A percentile compares a stretch with the other conserved stretches of the same genome.
Conservation (phyloP, 2,888 invertebrate genomes). For the Carterocephalus palaemon region DNA sequence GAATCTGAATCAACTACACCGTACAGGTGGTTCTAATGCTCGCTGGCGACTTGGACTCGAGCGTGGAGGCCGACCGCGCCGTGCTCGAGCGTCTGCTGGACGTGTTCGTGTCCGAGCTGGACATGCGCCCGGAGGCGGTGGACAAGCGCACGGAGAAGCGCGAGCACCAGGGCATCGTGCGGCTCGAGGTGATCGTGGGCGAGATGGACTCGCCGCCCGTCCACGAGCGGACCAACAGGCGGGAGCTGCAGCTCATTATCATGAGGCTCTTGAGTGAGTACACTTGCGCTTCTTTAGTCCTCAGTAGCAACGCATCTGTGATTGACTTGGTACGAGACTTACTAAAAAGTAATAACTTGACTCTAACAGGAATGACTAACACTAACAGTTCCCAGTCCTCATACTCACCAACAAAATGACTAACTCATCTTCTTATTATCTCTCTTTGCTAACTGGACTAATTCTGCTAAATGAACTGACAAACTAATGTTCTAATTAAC, state of each 20-base stretch:
- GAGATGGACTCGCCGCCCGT: slow-evolving; percentile 82
- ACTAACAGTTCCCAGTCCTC: too few relatives aligned
- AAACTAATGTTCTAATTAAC: too few relatives aligned
- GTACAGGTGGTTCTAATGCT: slow-evolving; percentile 89
- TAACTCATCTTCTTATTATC: too few relatives aligned
- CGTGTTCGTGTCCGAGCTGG: slow-evolving; percentile 84
- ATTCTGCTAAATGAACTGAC: too few relatives aligned
- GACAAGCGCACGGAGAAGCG: slow-evolving; percentile 83
- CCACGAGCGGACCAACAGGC: slow-evolving; percentile 83
- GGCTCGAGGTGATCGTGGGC: slow-evolving; percentile 85
- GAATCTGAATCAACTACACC: too few relatives aligned
- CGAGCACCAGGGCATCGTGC: slow-evolving; percentile 92
- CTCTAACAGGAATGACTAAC: too few relatives aligned
- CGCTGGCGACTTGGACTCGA: slow-evolving; percentile 92
- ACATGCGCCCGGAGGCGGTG: slow-evolving; percentile 78
- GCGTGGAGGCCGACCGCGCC: slow-evolving; percentile 87
- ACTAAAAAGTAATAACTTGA: too few relatives aligned
- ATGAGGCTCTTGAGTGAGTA: slow-evolving; percentile 90
- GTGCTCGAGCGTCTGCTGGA: slow-evolving; percentile 87
- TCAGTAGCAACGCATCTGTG: too few relatives aligned
- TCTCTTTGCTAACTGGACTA: too few relatives aligned
- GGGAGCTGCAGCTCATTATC: slow-evolving; percentile 92
- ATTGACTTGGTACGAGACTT: too few relatives aligned
- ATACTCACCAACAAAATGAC: too few relatives aligned
- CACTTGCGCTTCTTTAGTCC: slow-evolving; percentile 25